These are phyloP conservation scores for Actias luna DNA, from an alignment of 2,888 invertebrate genomes.

Conservation along the genomic window DNA sequence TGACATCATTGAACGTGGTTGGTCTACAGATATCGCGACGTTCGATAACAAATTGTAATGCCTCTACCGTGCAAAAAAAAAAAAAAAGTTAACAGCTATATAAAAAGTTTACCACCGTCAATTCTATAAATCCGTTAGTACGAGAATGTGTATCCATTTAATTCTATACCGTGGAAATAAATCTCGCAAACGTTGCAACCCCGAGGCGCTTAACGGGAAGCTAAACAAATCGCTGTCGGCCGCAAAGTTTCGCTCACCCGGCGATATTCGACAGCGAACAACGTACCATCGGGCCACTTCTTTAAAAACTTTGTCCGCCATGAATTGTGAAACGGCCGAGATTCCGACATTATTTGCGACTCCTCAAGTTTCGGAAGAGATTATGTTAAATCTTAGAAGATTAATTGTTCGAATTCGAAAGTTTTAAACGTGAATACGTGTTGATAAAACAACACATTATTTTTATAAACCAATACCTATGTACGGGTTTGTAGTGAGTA, in stretches of 20 bases:
- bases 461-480: not conserved
- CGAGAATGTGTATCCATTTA: not conserved
- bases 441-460: not conserved
- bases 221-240: slow-evolving; percentile 5
- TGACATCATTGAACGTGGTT: too few relatives aligned
- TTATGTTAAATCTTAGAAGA: slow-evolving; percentile 3
- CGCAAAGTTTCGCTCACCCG: slow-evolving; percentile 4
- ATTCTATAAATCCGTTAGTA: not conserved
- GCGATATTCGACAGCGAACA: slow-evolving; percentile 6
- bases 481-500: too few relatives aligned
- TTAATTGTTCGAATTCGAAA: slow-evolving; percentile 9
- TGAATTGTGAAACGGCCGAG: slow-evolving; percentile 1
- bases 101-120: not conserved
- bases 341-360: slow-evolving; percentile 8
- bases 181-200: not conserved
- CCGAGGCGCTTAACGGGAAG: slow-evolving; percentile 2
- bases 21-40: too few relatives aligned
- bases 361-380: not conserved
- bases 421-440: slow-evolving; percentile 5
- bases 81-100: too few relatives aligned
- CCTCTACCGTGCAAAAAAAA: too few relatives aligned
- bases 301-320: not conserved
- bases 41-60: too few relatives aligned
- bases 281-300: not conserved
- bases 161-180: not conserved